Evolutionary conservation across 2,888 invertebrate species (phyloP), one percentile per base, ranked within the genome.

Genomic region (Dioctria rufipes): DNA sequence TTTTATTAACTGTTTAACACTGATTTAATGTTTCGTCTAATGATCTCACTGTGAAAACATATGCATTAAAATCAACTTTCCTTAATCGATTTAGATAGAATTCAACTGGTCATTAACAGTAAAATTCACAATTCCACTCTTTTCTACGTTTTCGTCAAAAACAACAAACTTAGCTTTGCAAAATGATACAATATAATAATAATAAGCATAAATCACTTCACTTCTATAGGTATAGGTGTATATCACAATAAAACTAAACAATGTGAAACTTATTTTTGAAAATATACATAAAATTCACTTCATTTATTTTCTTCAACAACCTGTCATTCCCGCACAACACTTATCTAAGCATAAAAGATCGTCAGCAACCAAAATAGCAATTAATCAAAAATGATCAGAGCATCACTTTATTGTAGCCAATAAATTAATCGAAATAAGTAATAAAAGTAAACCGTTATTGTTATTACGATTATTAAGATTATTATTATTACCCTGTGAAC

Each of bases 401-500:
- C 61, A 61, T 61, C 61, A 61, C 61, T 61, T 61, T 61, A 39
- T 11, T 61, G 61, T 6, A 8, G 37, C 13, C n/a, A 25, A 61
- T 61, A 25, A 61, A 61, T 61, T 61, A 54, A 54, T 54, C 6
- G 61, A 13, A 39, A 71, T 71, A 8, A 46, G 80, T 71, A 80
- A 81, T 82, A 49, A 82, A 75, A 82, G 78, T 80, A 61, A 82
- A 82, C 54, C 80, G 69, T 82, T 82, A 82, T 71, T 80, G 66
- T 73, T 66, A 81, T 71, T 66, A n/a, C 66, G 66, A 43, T 40
- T 80, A 78, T 80, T 81, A 81, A 51, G 46, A 63, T 78, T 78
- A 81, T 81, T 78, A 67, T 78, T 75, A 82, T 77, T 80, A 82
- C 73, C 82, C 77, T 80, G 81, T 80, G 79, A 81, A 81, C 81